A percentile compares a stretch with the other conserved stretches of the same genome.
Evolutionary conservation across 35 echinoderm and acorn worm genomes (phyloP).

Genomic region (Ophioderma brevispina): DNA sequence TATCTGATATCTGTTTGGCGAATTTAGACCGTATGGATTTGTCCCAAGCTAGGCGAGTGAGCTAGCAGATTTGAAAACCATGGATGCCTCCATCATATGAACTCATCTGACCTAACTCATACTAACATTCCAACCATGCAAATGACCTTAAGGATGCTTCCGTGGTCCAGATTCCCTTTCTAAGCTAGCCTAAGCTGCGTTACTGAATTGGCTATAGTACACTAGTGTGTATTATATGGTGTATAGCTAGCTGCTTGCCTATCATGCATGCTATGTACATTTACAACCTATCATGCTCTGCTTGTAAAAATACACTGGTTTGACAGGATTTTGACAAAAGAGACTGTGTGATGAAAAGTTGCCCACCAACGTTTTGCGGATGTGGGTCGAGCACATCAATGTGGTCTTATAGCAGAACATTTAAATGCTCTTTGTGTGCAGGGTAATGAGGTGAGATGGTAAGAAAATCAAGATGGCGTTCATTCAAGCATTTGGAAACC

Average conservation of each 20-base stretch:
- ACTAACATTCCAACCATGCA: background rate
- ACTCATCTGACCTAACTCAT: background rate
- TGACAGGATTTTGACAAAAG: background rate
- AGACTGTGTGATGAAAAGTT: background rate
- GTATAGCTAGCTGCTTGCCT: background rate
- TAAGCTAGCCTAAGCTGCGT: background rate
- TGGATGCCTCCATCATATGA: background rate
- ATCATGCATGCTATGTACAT: background rate
- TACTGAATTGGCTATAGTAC: slow-evolving; percentile 2
- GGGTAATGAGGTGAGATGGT: background rate
- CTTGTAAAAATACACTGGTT: background rate
- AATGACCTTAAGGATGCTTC: background rate
- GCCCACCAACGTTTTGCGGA: no score
- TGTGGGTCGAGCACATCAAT: no score
- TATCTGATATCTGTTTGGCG: background rate
- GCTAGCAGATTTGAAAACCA: no score
- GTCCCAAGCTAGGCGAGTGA: background rate
- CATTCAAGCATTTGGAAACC: background rate
- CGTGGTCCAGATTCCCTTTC: background rate
- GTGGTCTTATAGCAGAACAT: no score
- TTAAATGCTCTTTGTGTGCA: background rate
- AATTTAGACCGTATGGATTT: background rate
- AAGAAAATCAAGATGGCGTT: background rate
- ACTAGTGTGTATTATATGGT: background rate
- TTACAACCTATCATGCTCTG: background rate